A percentile compares a stretch with the other conserved stretches of the same genome.
Evolutionary conservation across 2,888 invertebrate species (phyloP).

Genomic region (Dermolepida albohirtum): DNA sequence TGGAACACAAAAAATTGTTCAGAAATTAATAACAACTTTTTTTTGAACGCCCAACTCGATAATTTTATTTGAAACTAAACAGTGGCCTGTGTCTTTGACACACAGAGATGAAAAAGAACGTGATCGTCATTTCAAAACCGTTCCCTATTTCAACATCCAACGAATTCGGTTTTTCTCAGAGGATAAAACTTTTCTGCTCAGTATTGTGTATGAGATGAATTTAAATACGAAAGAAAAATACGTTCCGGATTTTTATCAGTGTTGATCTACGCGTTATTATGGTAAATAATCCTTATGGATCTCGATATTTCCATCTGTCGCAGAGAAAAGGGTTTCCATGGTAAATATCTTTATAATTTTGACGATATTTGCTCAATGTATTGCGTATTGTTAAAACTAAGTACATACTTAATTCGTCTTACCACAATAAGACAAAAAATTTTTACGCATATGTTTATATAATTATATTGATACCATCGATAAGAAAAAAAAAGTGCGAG

Average conservation of each 20-base stretch:
- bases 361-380: too few species aligned
- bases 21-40: constrained; percentile 22
- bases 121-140: constrained; percentile 5
- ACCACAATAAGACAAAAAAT: too few species aligned
- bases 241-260: constrained; percentile 16
- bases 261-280: constrained; percentile 7
- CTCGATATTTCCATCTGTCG: background rate
- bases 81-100: constrained; percentile 32
- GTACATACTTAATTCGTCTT: too few species aligned
- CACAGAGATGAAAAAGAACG: constrained; percentile 35
- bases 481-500: too few species aligned
- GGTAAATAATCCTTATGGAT: background rate
- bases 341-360: too few species aligned
- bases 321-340: background rate
- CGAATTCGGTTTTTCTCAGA: constrained; percentile 7
- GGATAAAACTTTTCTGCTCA: constrained; percentile 29
- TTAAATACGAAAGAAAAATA: constrained; percentile 25
- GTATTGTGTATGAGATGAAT: constrained; percentile 26
- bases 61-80: constrained; percentile 28
- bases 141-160: constrained; percentile 7
- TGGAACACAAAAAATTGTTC: too few species aligned
- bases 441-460: too few species aligned
- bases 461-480: too few species aligned
- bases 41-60: constrained; percentile 9
- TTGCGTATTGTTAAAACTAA: too few species aligned